phyloP scores from a whole-genome alignment of 2,888 invertebrate species.

The Drosophila testacea region DNA sequence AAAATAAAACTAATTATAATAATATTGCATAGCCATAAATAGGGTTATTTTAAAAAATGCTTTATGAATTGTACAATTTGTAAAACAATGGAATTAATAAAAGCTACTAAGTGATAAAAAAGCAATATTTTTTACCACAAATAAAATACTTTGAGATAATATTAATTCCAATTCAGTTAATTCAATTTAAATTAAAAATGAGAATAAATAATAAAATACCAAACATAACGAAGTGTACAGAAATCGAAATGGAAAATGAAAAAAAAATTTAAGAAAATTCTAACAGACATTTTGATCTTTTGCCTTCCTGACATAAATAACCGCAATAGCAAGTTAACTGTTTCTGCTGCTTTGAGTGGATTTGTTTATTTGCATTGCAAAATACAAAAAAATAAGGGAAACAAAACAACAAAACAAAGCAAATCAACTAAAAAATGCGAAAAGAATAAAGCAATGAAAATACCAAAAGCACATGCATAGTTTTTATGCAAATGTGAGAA shows the following conservation, averaged over 20 bases:
- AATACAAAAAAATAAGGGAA: constrained; percentile 8
- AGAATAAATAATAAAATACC: background rate
- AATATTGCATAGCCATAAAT: background rate
- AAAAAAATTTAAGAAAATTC: constrained; percentile 8
- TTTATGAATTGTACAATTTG: background rate
- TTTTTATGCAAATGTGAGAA: constrained; percentile 65
- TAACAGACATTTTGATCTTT: constrained; percentile 2
- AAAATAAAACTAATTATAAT: background rate
- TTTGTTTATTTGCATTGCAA: constrained; percentile 62
- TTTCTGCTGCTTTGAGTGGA: constrained; percentile 55
- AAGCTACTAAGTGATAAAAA: background rate
- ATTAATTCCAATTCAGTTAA: background rate
- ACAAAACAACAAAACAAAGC: constrained; percentile 23
- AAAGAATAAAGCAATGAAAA: constrained; percentile 27
- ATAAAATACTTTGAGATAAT: background rate
- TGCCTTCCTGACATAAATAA: constrained; percentile 47
- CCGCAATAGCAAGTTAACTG: constrained; percentile 37
- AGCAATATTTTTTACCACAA: background rate
- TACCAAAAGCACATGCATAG: constrained; percentile 54
- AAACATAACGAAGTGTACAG: constrained; percentile 10
- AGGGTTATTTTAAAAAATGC: background rate
- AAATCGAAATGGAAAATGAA: background rate
- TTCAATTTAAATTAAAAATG: background rate
- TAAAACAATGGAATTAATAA: background rate
- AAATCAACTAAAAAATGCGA: constrained; percentile 42